Conservation (phyloP, 2,113 vertebrate species). For the Trogon surrucura region DNA sequence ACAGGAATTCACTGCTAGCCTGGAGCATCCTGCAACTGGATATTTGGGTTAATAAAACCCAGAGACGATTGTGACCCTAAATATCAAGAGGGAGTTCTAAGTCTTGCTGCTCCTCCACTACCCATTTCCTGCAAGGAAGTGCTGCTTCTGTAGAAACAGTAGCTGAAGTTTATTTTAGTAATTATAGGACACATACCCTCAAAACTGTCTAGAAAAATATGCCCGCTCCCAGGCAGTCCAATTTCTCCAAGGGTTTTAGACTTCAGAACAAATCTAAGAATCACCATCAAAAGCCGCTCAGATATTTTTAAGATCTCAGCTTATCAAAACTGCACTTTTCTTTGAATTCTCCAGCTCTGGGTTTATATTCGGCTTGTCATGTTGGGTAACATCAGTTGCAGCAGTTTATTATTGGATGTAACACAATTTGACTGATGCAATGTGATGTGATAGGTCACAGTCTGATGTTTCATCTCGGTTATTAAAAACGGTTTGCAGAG, state of each 20-base stretch:
- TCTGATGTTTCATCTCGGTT: constrained; percentile 42
- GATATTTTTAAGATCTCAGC: constrained; percentile 47
- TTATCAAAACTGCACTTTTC: constrained; percentile 52
- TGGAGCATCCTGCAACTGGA: background rate
- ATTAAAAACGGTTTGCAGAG: constrained; percentile 43
- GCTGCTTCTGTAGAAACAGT: background rate
- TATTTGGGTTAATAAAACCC: background rate
- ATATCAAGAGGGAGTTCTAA: background rate
- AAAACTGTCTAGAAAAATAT: constrained; percentile 20
- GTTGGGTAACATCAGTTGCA: constrained; percentile 51
- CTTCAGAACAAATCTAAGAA: constrained; percentile 40
- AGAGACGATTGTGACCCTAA: background rate
- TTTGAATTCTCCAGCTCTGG: constrained; percentile 40
- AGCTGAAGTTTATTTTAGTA: constrained; percentile 9
- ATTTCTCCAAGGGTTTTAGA: constrained; percentile 22
- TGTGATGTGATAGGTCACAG: constrained; percentile 67
- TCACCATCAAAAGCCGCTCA: constrained; percentile 31
- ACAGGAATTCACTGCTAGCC: background rate
- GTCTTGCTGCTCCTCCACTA: background rate
- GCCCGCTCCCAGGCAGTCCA: background rate
- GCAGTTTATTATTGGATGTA: constrained; percentile 48
- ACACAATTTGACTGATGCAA: constrained; percentile 61
- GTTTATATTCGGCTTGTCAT: constrained; percentile 61
- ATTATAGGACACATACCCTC: constrained; percentile 6
- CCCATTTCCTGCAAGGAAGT: background rate